Conservation (phyloP, 2,797 vertebrate species). For the Danio jaintianensis region DNA sequence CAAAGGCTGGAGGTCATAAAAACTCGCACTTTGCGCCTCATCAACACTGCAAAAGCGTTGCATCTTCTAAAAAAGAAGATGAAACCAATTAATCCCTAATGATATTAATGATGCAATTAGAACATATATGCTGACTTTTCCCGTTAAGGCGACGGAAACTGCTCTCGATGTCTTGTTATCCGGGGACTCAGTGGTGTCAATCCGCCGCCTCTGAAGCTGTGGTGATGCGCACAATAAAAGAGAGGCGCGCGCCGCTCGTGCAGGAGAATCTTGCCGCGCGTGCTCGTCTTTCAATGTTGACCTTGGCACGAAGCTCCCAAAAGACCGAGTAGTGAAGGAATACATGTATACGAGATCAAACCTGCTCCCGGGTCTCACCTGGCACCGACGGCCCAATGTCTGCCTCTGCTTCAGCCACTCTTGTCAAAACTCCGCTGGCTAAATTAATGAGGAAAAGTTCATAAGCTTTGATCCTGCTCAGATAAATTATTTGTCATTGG, state of each 20-base stretch:
- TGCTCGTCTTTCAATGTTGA: conserved; percentile 75
- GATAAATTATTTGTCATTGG: conserved; percentile 61
- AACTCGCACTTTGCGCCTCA: conserved; percentile 44
- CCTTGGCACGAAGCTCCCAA: conserved; percentile 76
- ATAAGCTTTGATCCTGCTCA: conserved; percentile 65
- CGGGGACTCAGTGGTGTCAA: conserved; percentile 77
- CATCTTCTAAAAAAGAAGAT: conserved; percentile 62
- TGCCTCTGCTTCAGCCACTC: conserved; percentile 52
- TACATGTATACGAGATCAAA: conserved; percentile 83
- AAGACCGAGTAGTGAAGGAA: conserved; percentile 78
- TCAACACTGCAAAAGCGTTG: conserved; percentile 56
- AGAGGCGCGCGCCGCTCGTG: conserved; percentile 59
- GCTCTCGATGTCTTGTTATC: conserved; percentile 72
- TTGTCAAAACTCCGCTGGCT: conserved; percentile 51
- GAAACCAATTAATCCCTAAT: conserved; percentile 65
- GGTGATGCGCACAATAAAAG: conserved; percentile 70
- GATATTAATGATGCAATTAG: conserved; percentile 78
- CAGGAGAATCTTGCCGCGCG: conserved; percentile 67
- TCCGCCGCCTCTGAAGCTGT: conserved; percentile 70
- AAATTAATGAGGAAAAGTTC: conserved; percentile 65
- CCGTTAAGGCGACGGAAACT: conserved; percentile 67
- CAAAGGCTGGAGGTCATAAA: conserved; percentile 19
- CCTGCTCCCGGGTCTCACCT: conserved; percentile 66
- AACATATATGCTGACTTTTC: conserved; percentile 64
- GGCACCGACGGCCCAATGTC: conserved; percentile 61